Percentiles rank a stretch among this genome's conserved stretches.
Evolutionary conservation across 2,888 invertebrate genomes (phyloP).

Genomic region (Ganaspis brasiliensis): DNA sequence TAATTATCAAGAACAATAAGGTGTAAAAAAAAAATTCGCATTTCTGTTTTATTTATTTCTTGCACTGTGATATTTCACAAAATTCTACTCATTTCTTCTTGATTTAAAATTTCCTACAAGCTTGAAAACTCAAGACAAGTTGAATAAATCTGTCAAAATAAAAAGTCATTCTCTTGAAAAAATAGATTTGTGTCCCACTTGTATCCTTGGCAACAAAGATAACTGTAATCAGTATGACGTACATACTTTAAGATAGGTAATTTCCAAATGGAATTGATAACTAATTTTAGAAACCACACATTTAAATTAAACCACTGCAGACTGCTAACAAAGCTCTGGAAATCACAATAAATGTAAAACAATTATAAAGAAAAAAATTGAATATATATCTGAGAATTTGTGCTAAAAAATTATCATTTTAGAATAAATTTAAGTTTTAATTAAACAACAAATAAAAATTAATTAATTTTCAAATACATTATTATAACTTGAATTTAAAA

Average conservation of each 20-base stretch:
- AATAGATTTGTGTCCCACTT: slow-evolving; percentile 31
- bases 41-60: no score
- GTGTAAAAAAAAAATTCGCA: no score
- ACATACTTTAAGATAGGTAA: slow-evolving; percentile 24
- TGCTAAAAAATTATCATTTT: no score
- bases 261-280: slow-evolving; percentile 36
- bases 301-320: background rate
- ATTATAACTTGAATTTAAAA: no score
- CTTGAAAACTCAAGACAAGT: background rate
- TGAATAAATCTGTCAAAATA: slow-evolving; percentile 13
- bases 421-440: no score
- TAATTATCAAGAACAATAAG: no score
- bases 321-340: background rate
- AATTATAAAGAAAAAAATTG: no score
- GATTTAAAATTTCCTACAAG: no score
- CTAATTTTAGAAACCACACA: slow-evolving; percentile 18
- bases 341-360: background rate
- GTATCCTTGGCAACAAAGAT: slow-evolving; percentile 37
- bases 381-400: background rate
- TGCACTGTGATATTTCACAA: no score
- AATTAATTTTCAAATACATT: no score
- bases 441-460: no score
- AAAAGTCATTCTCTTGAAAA: slow-evolving; percentile 20
- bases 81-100: no score
- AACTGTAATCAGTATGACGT: slow-evolving; percentile 37